Evolutionary conservation across 2,113 vertebrate genomes (phyloP), one percentile per base, ranked within the genome.

Genomic region (Serilophus lunatus): DNA sequence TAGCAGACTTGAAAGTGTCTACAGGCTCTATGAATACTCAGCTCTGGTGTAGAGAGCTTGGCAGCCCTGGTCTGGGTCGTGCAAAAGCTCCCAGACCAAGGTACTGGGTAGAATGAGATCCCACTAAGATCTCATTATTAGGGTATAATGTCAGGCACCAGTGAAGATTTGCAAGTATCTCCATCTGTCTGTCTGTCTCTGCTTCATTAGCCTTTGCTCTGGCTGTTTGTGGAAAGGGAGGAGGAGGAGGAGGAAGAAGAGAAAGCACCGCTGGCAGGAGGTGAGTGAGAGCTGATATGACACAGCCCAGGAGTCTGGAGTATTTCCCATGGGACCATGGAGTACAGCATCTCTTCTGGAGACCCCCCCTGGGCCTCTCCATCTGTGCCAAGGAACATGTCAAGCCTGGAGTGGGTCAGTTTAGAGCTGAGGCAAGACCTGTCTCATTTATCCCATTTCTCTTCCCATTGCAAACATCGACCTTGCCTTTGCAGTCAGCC

Each of bases 1-100:
- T 51, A 84, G 75, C 95, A 97, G 96, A 93, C 84, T 91, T 90
- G 77, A 81, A 93, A 91, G 87, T 72, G 65, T 94, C 95, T 72
- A 13, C 54, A 75, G 75, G 70, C 42, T 90, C 68, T 83, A 95
- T 91, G 60, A 44, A 25, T 22, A n/a, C 51, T 18, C 56, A 47
- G 49, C 74, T 81, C 50, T 66, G 54, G 19, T 14, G 60, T 50
- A 54, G 66, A 74, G 71, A 68, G 20, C 49, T 75, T 63, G 74
- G 82, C 80, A 70, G 61, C 29, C 29, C 51, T 8, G 60, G 25
- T 33, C 47, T 51, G 19, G 76, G 44, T 47, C 2, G 0, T 75
- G 61, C 1, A 1, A 80, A 85, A 95, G 12, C 63, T 84, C 63
- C 71, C 26, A 16, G 56, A 53, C 33, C 65, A 89, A 90, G 80